phyloP scores from a whole-genome alignment of 2,888 invertebrate species.

The Tiliacea citrago region DNA sequence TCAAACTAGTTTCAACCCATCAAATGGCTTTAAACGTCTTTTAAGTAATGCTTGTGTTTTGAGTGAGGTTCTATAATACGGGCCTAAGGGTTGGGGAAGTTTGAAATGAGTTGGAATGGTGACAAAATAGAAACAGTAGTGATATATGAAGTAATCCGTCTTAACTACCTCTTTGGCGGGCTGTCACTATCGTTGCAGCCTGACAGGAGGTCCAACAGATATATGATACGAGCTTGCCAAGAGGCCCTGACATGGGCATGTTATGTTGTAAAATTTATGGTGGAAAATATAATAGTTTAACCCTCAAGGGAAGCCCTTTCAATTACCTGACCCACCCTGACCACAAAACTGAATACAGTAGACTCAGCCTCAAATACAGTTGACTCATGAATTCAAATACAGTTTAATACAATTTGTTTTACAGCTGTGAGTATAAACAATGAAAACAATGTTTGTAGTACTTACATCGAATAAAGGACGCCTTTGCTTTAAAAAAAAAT shows the following conservation, averaged over 20 bases:
- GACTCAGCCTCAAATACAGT: neutral
- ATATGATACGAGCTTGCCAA: no score
- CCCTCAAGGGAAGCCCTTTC: neutral
- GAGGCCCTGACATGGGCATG: no score
- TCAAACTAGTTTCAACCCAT: no score
- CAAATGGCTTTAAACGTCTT: no score
- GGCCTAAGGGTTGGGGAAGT: neutral
- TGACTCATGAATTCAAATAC: neutral
- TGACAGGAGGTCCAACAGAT: no score
- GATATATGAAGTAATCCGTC: no score
- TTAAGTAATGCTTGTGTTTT: no score
- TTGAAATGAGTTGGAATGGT: neutral
- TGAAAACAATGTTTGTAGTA: conserved; percentile 8
- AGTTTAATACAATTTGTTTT: neutral
- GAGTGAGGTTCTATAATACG: no score
- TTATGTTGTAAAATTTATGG: no score
- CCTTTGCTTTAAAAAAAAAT: conserved; percentile 9
- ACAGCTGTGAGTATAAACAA: conserved; percentile 6
- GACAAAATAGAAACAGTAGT: neutral
- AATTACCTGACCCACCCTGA: neutral
- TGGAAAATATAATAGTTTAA: neutral
- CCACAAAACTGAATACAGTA: neutral
- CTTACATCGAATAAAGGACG: conserved; percentile 13
- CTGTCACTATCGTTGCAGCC: no score
- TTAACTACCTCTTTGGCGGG: no score